These are phyloP conservation scores for Euleptes europaea DNA, from an alignment of 2,113 vertebrate species.

Conservation along the genomic window DNA sequence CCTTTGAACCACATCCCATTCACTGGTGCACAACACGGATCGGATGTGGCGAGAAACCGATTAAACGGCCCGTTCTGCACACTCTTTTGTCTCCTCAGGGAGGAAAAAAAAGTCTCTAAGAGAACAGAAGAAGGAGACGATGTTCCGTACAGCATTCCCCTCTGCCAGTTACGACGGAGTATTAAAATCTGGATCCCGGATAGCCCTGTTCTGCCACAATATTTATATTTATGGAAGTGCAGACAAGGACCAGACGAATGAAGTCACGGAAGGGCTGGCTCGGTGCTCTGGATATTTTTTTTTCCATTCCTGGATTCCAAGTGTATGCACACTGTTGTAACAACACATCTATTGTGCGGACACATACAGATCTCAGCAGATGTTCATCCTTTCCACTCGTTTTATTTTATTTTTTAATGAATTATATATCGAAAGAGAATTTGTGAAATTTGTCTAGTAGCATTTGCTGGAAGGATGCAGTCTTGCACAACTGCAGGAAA, in stretches of 20 bases:
- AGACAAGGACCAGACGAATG: neutral
- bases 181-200: neutral
- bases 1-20: neutral
- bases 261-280: neutral
- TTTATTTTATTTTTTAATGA: too few species aligned
- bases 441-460: neutral
- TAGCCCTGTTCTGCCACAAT: neutral
- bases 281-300: neutral
- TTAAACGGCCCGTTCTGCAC: neutral
- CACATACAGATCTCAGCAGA: neutral
- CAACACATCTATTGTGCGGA: neutral
- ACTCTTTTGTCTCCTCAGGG: neutral
- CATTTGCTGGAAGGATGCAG: too few species aligned
- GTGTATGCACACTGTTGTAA: neutral
- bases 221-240: slow-evolving; percentile 10
- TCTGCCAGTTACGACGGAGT: neutral
- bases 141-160: neutral
- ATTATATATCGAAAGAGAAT: neutral
- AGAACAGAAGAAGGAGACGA: neutral
- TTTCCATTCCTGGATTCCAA: neutral
- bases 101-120: too few species aligned
- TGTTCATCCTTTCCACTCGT: neutral
- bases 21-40: neutral
- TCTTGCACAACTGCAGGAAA: neutral
- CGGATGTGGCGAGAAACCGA: neutral